Percentiles rank a stretch among this genome's conserved stretches.
Evolutionary conservation across 2,888 invertebrate genomes (phyloP).

Genomic region (Polia nebulosa): DNA sequence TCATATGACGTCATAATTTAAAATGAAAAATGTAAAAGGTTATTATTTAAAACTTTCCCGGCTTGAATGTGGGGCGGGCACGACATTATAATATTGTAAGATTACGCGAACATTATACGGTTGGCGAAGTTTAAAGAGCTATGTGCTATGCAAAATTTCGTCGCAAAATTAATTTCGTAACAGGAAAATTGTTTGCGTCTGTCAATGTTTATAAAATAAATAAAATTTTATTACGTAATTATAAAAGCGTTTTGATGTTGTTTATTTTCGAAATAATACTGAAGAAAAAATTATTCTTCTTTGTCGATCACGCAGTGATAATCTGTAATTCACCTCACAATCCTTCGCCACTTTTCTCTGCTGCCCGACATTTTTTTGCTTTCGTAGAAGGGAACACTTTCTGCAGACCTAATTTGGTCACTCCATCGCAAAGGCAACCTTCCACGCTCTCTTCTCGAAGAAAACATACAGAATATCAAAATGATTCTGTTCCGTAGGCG

Average conservation of each 20-base stretch:
- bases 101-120: conserved; percentile 47
- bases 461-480: too few relatives aligned
- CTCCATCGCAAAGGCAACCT: too few relatives aligned
- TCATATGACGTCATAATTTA: conserved; percentile 50
- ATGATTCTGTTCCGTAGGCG: background rate
- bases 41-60: conserved; percentile 62
- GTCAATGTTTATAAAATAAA: conserved; percentile 14
- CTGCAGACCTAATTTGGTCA: too few relatives aligned
- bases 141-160: conserved; percentile 11
- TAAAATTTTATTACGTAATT: conserved; percentile 18
- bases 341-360: too few relatives aligned
- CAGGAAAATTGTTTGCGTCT: conserved; percentile 32
- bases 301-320: too few relatives aligned
- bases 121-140: conserved; percentile 35
- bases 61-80: conserved; percentile 52
- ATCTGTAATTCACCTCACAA: too few relatives aligned
- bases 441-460: too few relatives aligned
- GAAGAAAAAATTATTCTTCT: too few relatives aligned
- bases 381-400: too few relatives aligned
- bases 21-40: conserved; percentile 64
- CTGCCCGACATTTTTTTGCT: too few relatives aligned
- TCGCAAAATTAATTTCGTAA: conserved; percentile 25
- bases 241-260: background rate
- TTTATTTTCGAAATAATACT: background rate
- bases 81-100: conserved; percentile 57